A percentile compares a stretch with the other conserved stretches of the same genome.
phyloP scores from a whole-genome alignment of 2,888 invertebrate species.

The Eupeodes luniger region DNA sequence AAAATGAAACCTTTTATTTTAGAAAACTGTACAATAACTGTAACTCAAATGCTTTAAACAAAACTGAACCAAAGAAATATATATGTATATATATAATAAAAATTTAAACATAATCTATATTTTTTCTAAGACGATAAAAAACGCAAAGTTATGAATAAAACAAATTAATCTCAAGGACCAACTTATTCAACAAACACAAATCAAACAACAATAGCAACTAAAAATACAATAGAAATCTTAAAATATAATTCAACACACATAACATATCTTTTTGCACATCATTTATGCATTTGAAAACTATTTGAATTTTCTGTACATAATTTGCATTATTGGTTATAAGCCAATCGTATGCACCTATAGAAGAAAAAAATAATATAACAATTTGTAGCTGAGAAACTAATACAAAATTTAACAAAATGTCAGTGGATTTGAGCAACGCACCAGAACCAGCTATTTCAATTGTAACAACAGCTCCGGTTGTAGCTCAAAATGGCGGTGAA shows the following conservation, averaged over 20 bases:
- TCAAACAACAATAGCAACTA: background rate
- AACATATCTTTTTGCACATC: slow-evolving; percentile 73
- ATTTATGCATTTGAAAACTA: slow-evolving; percentile 59
- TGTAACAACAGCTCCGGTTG: slow-evolving; percentile 82
- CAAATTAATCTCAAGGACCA: slow-evolving; percentile 59
- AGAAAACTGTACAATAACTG: slow-evolving; percentile 14
- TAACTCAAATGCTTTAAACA: slow-evolving; percentile 27
- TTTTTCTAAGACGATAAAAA: background rate
- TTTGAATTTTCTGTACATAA: slow-evolving; percentile 30
- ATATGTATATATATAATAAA: background rate
- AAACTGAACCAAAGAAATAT: background rate
- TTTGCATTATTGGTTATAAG: slow-evolving; percentile 16
- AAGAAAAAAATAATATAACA: slow-evolving; percentile 5
- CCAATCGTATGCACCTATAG: background rate
- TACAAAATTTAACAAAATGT: slow-evolving; percentile 78
- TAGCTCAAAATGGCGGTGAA: slow-evolving; percentile 87
- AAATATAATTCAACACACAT: slow-evolving; percentile 20
- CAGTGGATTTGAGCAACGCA: slow-evolving; percentile 82
- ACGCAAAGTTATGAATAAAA: background rate
- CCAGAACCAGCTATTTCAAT: slow-evolving; percentile 83
- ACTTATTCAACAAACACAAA: slow-evolving; percentile 28
- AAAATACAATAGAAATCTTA: slow-evolving; percentile 61
- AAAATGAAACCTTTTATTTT: background rate
- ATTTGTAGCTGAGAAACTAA: slow-evolving; percentile 47
- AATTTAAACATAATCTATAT: slow-evolving; percentile 9